Conservation (phyloP, 2,888 invertebrate species). For the Eilema caniola region DNA sequence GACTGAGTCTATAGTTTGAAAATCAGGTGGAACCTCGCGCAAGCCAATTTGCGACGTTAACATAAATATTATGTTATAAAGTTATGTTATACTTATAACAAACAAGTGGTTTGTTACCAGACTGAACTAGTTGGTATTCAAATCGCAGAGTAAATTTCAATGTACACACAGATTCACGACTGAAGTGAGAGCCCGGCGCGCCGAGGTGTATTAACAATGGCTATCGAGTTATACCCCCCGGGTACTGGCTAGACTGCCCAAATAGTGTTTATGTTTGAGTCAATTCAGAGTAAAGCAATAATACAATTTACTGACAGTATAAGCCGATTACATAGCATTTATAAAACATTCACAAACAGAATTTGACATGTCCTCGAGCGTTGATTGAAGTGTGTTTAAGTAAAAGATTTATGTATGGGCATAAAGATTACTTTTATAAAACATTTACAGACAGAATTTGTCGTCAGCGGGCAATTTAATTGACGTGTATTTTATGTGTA, state of each 20-base stretch:
- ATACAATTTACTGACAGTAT: not conserved
- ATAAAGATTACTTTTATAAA: not conserved
- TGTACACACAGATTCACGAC: conserved; percentile 2
- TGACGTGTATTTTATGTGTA: not conserved
- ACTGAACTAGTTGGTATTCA: not conserved
- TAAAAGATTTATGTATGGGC: not conserved
- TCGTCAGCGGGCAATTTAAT: not conserved
- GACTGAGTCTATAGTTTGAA: too few species aligned
- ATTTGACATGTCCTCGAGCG: not conserved
- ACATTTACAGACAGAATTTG: not conserved
- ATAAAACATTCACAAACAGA: not conserved
- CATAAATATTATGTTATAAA: not conserved
- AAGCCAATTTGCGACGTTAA: not conserved
- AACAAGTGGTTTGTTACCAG: not conserved
- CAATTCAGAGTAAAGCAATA: too few species aligned
- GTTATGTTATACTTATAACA: too few species aligned
- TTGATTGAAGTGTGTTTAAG: not conserved
- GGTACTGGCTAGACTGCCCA: too few species aligned
- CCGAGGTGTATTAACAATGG: not conserved
- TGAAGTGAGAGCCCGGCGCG: conserved; percentile 1
- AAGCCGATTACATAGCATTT: not conserved
- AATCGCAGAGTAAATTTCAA: not conserved
- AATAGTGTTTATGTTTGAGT: not conserved
- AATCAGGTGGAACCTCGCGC: not conserved
- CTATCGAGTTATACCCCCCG: not conserved